phyloP scores from a whole-genome alignment of 1,140 invertebrate species.

The Periplaneta americana region DNA sequence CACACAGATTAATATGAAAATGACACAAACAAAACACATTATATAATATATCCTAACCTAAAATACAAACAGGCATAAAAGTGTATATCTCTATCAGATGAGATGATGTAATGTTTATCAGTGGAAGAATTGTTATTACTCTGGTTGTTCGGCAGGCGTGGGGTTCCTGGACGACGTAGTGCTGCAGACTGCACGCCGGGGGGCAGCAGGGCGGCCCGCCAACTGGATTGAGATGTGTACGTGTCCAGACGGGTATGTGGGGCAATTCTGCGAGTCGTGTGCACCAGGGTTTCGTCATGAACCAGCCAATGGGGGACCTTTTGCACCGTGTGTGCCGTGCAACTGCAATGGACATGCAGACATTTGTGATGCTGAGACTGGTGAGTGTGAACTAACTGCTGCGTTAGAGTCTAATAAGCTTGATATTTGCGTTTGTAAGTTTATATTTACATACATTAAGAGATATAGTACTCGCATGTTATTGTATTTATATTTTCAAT shows the following conservation, averaged over 20 bases:
- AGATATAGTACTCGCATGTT: no score
- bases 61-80: no score
- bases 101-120: no score
- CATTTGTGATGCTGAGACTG: conserved; percentile 91
- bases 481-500: no score
- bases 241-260: conserved; percentile 87
- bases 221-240: conserved; percentile 93
- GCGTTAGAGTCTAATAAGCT: neutral
- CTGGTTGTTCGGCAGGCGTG: conserved; percentile 48
- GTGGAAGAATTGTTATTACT: no score
- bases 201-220: conserved; percentile 71
- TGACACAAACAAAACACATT: no score
- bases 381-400: conserved; percentile 36
- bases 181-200: conserved; percentile 77
- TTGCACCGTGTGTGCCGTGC: conserved; percentile 90
- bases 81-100: no score
- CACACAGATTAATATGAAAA: no score
- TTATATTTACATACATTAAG: neutral
- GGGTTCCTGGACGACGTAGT: conserved; percentile 86
- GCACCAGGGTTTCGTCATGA: conserved; percentile 88
- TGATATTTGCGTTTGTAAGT: neutral
- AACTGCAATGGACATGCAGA: conserved; percentile 95
- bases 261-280: conserved; percentile 97
- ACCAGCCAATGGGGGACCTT: conserved; percentile 83
- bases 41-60: no score